Evolutionary conservation across 2,113 vertebrate genomes (phyloP).

Genomic region (Lamprologus tigripictilis): DNA sequence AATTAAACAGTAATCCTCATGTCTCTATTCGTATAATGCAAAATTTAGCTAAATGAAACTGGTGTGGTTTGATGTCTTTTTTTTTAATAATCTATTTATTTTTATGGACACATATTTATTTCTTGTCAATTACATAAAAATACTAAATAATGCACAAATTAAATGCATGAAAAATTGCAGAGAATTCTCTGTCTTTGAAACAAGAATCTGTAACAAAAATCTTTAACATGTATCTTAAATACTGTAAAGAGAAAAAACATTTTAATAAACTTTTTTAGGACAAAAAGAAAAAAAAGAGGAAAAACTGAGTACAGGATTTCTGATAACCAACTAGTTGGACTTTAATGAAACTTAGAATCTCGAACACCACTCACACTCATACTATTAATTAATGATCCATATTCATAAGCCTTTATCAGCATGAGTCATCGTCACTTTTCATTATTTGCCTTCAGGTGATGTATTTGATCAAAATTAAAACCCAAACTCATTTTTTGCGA

Average conservation of each 20-base stretch:
- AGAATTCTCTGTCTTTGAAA: neutral
- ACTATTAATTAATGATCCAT: constrained; percentile 18
- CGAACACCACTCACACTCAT: constrained; percentile 9
- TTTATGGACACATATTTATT: neutral
- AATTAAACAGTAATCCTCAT: neutral
- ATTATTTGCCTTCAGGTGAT: constrained; percentile 3
- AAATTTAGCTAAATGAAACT: neutral
- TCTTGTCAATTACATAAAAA: neutral
- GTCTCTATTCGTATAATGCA: neutral
- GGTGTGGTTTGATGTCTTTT: neutral
- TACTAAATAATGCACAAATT: neutral
- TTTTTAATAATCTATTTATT: neutral
- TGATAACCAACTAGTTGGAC: neutral
- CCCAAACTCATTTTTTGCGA: neutral
- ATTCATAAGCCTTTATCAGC: constrained; percentile 14
- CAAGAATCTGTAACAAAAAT: neutral
- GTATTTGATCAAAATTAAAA: constrained; percentile 19
- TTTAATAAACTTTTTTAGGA: neutral
- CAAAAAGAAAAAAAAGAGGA: neutral
- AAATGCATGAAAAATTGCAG: neutral
- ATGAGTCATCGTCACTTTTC: constrained; percentile 11
- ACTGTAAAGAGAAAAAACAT: neutral
- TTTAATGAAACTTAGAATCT: constrained; percentile 10
- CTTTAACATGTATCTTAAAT: neutral
- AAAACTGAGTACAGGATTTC: neutral